These are phyloP conservation scores for Eupeodes luniger DNA, from an alignment of 2,888 invertebrate genomes.

Conservation along the genomic window DNA sequence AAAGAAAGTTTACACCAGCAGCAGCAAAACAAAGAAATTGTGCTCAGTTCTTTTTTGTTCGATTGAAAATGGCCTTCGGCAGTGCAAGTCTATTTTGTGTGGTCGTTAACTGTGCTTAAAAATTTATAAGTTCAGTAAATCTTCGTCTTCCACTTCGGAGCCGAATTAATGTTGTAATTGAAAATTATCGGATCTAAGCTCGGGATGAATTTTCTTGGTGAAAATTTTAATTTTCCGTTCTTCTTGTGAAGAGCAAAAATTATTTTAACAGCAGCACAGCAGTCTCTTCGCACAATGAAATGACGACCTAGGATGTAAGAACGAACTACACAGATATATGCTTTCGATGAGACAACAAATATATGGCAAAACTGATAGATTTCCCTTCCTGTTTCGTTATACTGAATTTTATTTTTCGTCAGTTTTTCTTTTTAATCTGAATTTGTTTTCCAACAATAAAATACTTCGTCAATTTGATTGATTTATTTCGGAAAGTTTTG, in stretches of 20 bases:
- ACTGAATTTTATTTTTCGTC: conserved; percentile 19
- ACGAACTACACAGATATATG: conserved; percentile 39
- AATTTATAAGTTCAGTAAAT: neutral
- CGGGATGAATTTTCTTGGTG: conserved; percentile 36
- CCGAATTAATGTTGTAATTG: neutral
- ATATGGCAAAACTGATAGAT: conserved; percentile 46
- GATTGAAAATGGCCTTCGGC: conserved; percentile 70
- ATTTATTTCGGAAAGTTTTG: conserved; percentile 9
- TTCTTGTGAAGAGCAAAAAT: conserved; percentile 37
- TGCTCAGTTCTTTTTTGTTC: conserved; percentile 53
- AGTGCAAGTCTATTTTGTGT: conserved; percentile 20
- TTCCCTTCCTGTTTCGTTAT: conserved; percentile 53
- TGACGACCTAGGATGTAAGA: conserved; percentile 30
- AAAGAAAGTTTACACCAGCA: conserved; percentile 51
- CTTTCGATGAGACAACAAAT: conserved; percentile 51
- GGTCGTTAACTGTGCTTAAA: neutral
- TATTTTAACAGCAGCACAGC: conserved; percentile 38
- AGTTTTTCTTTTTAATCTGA: neutral
- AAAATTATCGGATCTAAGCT: conserved; percentile 17
- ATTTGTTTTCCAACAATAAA: conserved; percentile 23
- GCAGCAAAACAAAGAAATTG: conserved; percentile 73
- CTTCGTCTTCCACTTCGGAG: neutral
- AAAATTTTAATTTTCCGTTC: conserved; percentile 53
- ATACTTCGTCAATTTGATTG: neutral
- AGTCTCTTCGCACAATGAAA: conserved; percentile 53